phyloP scores from a whole-genome alignment of 2,113 vertebrate species.

The Rhinolophus sinicus region DNA sequence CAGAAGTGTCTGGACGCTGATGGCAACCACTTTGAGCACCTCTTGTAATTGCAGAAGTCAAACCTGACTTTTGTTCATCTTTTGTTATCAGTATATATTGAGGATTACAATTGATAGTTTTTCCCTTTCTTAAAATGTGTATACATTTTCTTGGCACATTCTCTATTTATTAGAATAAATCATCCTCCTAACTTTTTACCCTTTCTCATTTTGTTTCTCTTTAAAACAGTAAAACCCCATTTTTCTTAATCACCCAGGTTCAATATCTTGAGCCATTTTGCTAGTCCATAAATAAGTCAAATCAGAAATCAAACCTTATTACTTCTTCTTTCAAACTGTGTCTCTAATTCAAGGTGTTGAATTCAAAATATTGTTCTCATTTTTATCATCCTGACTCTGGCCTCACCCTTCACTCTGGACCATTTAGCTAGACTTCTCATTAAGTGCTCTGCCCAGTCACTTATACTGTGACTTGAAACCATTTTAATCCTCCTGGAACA shows the following conservation, averaged over 20 bases:
- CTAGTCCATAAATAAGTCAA: not conserved
- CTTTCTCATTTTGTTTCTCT: not conserved
- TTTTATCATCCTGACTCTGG: not conserved
- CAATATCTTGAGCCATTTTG: not conserved
- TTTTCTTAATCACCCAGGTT: not conserved
- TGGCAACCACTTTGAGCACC: too few relatives aligned
- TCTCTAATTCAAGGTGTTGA: not conserved
- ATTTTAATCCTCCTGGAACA: not conserved
- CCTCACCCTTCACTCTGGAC: not conserved
- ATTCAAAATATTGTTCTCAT: not conserved
- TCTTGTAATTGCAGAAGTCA: too few relatives aligned
- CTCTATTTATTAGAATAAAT: conserved; percentile 10
- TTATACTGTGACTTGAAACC: not conserved
- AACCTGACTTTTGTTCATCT: too few relatives aligned
- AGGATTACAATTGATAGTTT: too few relatives aligned
- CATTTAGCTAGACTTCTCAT: not conserved
- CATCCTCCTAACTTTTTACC: not conserved
- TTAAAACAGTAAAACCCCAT: not conserved
- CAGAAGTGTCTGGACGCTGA: too few relatives aligned
- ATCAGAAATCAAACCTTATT: not conserved
- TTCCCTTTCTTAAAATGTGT: too few relatives aligned
- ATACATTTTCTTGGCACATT: too few relatives aligned
- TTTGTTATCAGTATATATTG: too few relatives aligned
- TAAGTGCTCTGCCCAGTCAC: not conserved
- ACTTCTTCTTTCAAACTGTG: not conserved